Evolutionary conservation across 2,113 vertebrate species (phyloP).

Genomic region (Eulemur rufifrons): DNA sequence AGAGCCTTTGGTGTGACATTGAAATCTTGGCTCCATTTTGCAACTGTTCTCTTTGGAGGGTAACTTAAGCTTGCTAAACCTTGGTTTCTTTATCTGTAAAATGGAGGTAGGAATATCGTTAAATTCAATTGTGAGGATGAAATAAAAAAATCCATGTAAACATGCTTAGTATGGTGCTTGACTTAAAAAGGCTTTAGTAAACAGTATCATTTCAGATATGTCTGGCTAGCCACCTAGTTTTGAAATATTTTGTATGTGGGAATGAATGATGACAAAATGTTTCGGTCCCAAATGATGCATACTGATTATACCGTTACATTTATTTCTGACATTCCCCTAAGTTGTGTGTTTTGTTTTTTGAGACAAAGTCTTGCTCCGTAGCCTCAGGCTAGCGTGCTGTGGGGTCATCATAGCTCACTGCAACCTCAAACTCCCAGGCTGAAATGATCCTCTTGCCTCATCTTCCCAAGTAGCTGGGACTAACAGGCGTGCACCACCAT

Average conservation of each 20-base stretch:
- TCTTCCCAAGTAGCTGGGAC: no score
- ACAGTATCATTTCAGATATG: not conserved
- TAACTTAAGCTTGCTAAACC: not conserved
- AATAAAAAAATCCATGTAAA: not conserved
- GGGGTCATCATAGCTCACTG: no score
- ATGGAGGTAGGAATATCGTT: not conserved
- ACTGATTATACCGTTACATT: slow-evolving; percentile 67
- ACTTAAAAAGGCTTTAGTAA: not conserved
- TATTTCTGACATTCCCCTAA: slow-evolving; percentile 62
- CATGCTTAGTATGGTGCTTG: not conserved
- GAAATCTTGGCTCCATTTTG: not conserved
- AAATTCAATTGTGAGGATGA: not conserved
- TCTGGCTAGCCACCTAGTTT: not conserved
- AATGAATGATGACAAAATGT: slow-evolving; percentile 74
- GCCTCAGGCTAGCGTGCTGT: no score
- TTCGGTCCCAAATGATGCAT: slow-evolving; percentile 68
- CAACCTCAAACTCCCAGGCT: no score
- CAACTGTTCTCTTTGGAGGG: not conserved
- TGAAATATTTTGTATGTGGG: not conserved
- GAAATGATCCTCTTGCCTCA: no score
- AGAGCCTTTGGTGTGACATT: not conserved
- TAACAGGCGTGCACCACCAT: no score
- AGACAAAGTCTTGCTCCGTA: no score
- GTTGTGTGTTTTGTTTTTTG: not conserved
- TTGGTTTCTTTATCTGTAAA: not conserved